Base-by-base conservation (phyloP, 92 coral and sea anemone genomes). In the Actinostola sp. region DNA sequence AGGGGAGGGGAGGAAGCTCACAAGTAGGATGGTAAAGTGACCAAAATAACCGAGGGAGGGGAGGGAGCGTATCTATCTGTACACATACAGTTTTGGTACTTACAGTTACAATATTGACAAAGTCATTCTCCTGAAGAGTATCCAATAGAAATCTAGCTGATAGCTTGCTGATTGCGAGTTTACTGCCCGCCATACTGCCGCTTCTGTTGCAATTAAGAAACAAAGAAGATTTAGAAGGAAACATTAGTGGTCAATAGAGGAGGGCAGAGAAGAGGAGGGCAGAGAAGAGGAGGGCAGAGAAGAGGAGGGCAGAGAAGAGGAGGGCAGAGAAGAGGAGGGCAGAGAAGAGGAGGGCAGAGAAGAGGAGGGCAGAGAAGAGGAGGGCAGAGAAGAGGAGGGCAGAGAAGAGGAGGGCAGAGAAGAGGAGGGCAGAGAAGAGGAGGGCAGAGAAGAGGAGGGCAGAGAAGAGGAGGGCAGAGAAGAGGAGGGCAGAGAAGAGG, bases 91-190 rank as follows among this genome's bases (percentile, higher is more conserved):
- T 62, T 0, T 26, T 19, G 30, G 15, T 42, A 82, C 92, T 86
- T 53, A 86, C 92, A 36, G 75, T 83, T 35, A 94, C 88, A 43
- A 94, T 83, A 50, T 88, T 88, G 24, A 94, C 97, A 67, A 91
- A 94, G 79, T 94, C 98, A 63, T 94, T 92, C 82, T 94, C 98
- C 71, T 91, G 98, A 54, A 94, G 89, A 15, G 98, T 94, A 55
- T 91, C 97, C 61, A 94, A 86, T 31, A 94, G 70, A 28, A 87
- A 83, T 39, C 65, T 41, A 13, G 93, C 92, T 34, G 97, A 89
- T 50, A 92, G 84, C 58, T 83, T 91, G 63, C 82, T 74, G 71
- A 94, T 94, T 28, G 93, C 74, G 24, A 91, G 55, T 49, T 92
- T 92, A 36, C 77, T 89, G 19, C 98, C 98, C 27, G 84, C 85